Percentiles rank a stretch among this genome's conserved stretches.
phyloP scores from a whole-genome alignment of 2,113 vertebrate species.

The Varanus salvator region DNA sequence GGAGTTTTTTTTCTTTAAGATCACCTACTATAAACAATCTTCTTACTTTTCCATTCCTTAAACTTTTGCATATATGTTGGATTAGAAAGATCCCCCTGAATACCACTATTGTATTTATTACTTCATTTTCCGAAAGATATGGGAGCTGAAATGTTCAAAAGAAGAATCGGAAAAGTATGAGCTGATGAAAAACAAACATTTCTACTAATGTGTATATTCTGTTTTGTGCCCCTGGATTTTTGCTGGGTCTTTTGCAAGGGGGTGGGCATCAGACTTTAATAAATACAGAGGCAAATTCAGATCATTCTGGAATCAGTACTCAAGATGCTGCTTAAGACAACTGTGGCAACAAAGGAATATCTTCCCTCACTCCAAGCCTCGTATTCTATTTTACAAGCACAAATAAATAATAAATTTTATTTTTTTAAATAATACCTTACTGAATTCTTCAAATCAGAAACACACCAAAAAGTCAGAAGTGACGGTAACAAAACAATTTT shows the following conservation, averaged over 20 bases:
- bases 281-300: neutral
- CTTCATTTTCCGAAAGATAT: neutral
- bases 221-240: neutral
- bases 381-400: neutral
- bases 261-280: neutral
- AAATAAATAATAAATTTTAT: neutral
- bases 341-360: no score
- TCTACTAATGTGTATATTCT: no score
- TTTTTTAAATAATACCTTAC: neutral
- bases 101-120: neutral
- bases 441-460: neutral
- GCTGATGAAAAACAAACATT: neutral
- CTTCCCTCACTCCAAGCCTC: neutral
- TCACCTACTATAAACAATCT: neutral
- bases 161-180: neutral
- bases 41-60: neutral
- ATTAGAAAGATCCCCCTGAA: neutral
- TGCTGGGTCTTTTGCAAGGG: no score
- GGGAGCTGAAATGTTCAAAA: neutral
- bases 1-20: neutral
- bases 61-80: neutral
- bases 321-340: neutral
- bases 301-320: neutral
- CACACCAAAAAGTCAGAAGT: neutral
- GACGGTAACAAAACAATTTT: neutral